phyloP scores from a whole-genome alignment of 1,140 invertebrate genomes.

The Eupeodes corollae region DNA sequence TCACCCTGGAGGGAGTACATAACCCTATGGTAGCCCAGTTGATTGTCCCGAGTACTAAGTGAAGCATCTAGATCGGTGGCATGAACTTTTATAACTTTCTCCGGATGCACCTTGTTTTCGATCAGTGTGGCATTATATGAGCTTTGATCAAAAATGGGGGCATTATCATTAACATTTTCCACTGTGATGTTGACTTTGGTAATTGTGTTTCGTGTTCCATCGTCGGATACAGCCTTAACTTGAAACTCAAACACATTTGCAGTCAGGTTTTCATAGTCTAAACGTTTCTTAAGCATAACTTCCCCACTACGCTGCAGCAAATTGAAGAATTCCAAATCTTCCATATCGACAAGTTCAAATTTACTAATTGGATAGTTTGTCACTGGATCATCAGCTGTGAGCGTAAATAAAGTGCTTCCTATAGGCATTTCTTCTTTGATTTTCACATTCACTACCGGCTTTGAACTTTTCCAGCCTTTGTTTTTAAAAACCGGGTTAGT shows the following conservation, averaged over 20 bases:
- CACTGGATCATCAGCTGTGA: slow-evolving; percentile 62
- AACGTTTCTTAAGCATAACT: slow-evolving; percentile 54
- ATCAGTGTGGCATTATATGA: slow-evolving; percentile 56
- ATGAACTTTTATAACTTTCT: slow-evolving; percentile 53
- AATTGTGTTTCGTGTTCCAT: slow-evolving; percentile 51
- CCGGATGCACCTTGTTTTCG: slow-evolving; percentile 57
- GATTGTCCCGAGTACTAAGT: slow-evolving; percentile 46
- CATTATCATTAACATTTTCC: slow-evolving; percentile 71
- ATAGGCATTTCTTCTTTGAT: slow-evolving; percentile 67
- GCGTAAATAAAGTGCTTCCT: slow-evolving; percentile 60
- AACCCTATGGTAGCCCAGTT: slow-evolving; percentile 54
- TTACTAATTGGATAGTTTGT: slow-evolving; percentile 50
- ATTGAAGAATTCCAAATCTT: slow-evolving; percentile 37
- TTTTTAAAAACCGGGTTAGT: slow-evolving; percentile 68
- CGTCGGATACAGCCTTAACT: slow-evolving; percentile 57
- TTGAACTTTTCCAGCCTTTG: slow-evolving; percentile 51
- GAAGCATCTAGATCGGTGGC: slow-evolving; percentile 61
- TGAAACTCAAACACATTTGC: slow-evolving; percentile 55
- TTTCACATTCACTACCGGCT: slow-evolving; percentile 52
- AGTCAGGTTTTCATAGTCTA: slow-evolving; percentile 60
- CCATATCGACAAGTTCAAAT: slow-evolving; percentile 43
- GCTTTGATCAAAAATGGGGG: slow-evolving; percentile 57
- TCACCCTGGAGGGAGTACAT: slow-evolving; percentile 58
- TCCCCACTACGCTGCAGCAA: slow-evolving; percentile 55
- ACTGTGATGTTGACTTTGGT: slow-evolving; percentile 58